Evolutionary conservation across 92 coral and sea anemone genomes (phyloP), one percentile per base, ranked within the genome.

Genomic region (Micromussa lordhowensis): DNA sequence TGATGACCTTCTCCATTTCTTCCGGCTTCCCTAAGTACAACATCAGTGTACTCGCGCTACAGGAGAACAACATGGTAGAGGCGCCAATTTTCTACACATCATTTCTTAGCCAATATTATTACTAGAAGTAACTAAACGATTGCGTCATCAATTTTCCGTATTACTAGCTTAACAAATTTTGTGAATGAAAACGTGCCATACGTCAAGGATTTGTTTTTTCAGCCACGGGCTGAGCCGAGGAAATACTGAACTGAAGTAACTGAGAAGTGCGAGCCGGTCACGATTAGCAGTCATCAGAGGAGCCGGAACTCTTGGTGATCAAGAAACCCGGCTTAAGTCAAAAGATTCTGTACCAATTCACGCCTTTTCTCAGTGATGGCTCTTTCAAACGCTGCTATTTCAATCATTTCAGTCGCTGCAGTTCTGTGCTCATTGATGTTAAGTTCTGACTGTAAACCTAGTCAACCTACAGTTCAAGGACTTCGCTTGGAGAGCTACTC

Each of bases 401-500:
- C 72, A 32, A 21, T 80, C 48, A 13, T 80, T 21, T 59, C 22
- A 57, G 51, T 18, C 16, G 30, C 49, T 8, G 71, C 18, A 1
- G 71, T 34, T 59, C 49, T 80, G 49, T 80, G 51, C 31, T 80
- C 28, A 34, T 11, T 59, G 70, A 36, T 58, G 8, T 70, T 31
- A n/a, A 22, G 40, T 36, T 58, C 31, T 59, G 72, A 32, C 61
- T 57, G 80, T 40, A 76, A 76, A 76, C 57, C 58, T 73, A 16
- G 80, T 40, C 44, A 76, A 76, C 57, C 58, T 73, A 16, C 13
- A n/a, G 57, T 34, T 44, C 80, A 76, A 75, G 34, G 55, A 26
- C 55, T 76, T 13, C 61, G n/a, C 21, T 44, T 76, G 57, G 59
- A 76, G 22, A 48, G 3, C 75, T n/a, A n/a, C 40, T 84, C 88